Evolutionary conservation across 2,797 vertebrate species (phyloP).

Genomic region (Hypotaenidia okinawae): DNA sequence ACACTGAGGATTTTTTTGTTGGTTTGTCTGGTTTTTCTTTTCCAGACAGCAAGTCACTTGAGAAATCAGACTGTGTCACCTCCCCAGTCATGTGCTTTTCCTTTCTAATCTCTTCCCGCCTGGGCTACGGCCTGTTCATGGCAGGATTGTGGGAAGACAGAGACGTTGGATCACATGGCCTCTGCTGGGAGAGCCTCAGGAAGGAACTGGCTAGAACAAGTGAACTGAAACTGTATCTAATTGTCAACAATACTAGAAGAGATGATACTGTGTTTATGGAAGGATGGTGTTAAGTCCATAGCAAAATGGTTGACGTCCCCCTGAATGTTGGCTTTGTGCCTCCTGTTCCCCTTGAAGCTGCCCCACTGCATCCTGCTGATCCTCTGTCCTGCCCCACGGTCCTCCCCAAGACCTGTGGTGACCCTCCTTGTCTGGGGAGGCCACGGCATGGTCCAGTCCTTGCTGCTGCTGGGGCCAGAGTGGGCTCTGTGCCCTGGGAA

Average conservation of each 20-base stretch:
- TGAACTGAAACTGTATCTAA: neutral
- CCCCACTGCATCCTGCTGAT: neutral
- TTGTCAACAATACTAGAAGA: neutral
- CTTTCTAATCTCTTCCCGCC: neutral
- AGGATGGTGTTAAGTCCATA: neutral
- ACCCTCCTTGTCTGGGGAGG: neutral
- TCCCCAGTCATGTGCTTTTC: neutral
- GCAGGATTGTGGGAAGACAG: neutral
- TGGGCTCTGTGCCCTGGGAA: neutral
- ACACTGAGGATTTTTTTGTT: neutral
- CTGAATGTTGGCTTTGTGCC: neutral
- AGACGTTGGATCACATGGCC: neutral
- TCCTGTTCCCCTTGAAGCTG: neutral
- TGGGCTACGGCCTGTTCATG: neutral
- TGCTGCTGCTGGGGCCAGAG: neutral
- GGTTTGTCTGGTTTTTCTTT: neutral
- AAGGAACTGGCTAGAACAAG: neutral
- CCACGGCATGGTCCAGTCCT: neutral
- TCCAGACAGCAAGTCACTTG: neutral
- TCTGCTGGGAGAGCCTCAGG: neutral
- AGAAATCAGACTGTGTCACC: neutral
- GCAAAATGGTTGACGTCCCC: neutral
- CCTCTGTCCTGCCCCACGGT: neutral
- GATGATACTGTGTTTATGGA: accelerated
- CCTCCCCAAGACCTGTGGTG: neutral